Base-by-base conservation (phyloP, 1,140 invertebrate species). In the Drosophila paulistorum region DNA sequence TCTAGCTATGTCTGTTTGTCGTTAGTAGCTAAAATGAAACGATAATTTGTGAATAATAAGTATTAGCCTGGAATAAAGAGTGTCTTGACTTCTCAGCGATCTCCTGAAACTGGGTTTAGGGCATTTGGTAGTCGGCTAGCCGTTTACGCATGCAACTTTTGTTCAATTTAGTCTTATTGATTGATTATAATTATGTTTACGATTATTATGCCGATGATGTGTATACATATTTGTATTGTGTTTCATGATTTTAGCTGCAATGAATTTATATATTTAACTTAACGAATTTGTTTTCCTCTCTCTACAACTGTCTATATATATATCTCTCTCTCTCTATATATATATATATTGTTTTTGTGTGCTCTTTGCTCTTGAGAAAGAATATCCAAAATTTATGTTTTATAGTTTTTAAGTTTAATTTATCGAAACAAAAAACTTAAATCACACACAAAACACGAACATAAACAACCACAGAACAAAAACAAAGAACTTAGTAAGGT, bases 321-420 rank as follows among this genome's bases (percentile, higher is more conserved):
- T 23, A 11, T 33, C 35, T 37, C 48, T 42, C 26, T 35, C 23
- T 35, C 73, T 23, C 1, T 23, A 23, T 51, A 45, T 23, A 3
- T 48, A 41, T 64, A 17, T 17, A 17, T 17, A 17, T 62, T 62
- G 35, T 42, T 62, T 62, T 62, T 26, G 5, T 62, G 65, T 85
- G 79, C 79, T 70, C 75, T 81, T 51, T 71, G 83, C 82, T 82
- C 72, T 76, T 69, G 73, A 64, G 70, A 62, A 77, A 60, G 51
- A 61, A 75, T 68, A 83, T 79, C 75, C 82, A 82, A 51, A 30
- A 51, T 76, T 86, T 86, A 86, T 87, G 82, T 86, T 86, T 86
- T 86, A 87, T 86, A 86, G 82, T 87, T 86, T 83, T 79, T 86
- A 87, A 86, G 83, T 58, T 57, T 87, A 76, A 85, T 85, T 85